Evolutionary conservation across 1,140 invertebrate species (phyloP), one percentile per base, ranked within the genome.

Genomic region (Caerostris darwini): DNA sequence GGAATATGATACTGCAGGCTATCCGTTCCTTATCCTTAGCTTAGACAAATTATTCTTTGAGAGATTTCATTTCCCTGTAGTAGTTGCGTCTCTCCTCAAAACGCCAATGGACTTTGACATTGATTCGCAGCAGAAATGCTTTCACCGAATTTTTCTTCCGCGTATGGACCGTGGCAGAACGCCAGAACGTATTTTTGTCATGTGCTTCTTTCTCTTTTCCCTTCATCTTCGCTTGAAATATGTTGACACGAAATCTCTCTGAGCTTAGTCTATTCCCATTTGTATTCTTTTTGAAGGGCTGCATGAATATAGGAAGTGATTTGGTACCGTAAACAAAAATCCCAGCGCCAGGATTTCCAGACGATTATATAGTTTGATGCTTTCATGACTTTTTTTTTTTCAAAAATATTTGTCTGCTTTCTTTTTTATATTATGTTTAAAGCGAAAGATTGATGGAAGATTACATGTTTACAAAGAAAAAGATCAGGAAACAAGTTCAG

Each of bases 171-270:
- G 58, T 87, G 85, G 85, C 85, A 87, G 19, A 17, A 87, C 85
- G 85, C 85, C 85, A 87, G 59, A 64, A 64, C 17, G 17, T 34
- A 87, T 87, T 87, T 83, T 64, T 87, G 59, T 87, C 85, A 87
- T 87, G 17, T 64, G 85, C 57, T 17, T 57, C 57, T 17, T 57
- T 87, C 59, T 87, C 53, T 87, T 58, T 64, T 87, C 59, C 6
- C 57, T 87, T 87, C 59, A 56, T 50, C 59, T 87, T 87, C 53
- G 34, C 57, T 56, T 34, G 59, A 56, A 83, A 83, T 83, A 83
- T 83, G 82, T 83, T 83, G 82, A 83, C 82, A 56, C 82, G 17
- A 83, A 83, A 83, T 83, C 82, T 83, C 82, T 83, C 19, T 57
- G 82, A 83, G 56, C 54, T 54, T 50, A 77, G 54, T 83, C 57